Conservation (phyloP, 1,140 invertebrate species). For the Aleiodes sp. region DNA sequence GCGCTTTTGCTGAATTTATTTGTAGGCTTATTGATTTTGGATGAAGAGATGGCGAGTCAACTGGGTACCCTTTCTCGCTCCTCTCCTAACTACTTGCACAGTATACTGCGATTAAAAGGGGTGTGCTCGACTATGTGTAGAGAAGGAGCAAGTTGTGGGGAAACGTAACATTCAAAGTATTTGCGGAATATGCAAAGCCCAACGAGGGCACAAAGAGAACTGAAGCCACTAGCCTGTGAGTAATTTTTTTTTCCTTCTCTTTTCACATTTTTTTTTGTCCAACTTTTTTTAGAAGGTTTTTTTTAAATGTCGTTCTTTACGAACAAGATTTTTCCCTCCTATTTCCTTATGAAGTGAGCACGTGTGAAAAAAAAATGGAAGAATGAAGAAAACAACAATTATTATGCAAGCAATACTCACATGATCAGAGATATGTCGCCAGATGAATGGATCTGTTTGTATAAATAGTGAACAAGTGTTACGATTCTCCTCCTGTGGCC, state of each 20-base stretch:
- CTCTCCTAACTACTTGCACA: constrained; percentile 26
- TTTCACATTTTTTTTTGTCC: constrained; percentile 11
- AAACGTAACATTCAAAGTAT: constrained; percentile 34
- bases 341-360: too few relatives aligned
- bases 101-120: constrained; percentile 30
- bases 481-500: constrained; percentile 75
- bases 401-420: constrained; percentile 51
- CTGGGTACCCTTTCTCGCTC: too few relatives aligned
- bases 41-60: constrained; percentile 2
- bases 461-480: constrained; percentile 93
- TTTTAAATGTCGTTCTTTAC: too few relatives aligned
- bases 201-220: constrained; percentile 11
- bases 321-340: too few relatives aligned
- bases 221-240: constrained; percentile 11
- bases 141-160: constrained; percentile 33
- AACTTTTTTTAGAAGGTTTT: neutral
- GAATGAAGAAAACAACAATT: neutral
- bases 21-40: constrained; percentile 14
- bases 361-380: neutral
- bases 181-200: constrained; percentile 36
- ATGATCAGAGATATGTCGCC: constrained; percentile 85
- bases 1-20: constrained; percentile 3
- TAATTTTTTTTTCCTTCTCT: neutral
- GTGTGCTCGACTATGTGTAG: constrained; percentile 28
- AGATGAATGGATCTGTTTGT: constrained; percentile 97